Conservation (phyloP, 2,113 vertebrate species). For the Cisticola juncidis region DNA sequence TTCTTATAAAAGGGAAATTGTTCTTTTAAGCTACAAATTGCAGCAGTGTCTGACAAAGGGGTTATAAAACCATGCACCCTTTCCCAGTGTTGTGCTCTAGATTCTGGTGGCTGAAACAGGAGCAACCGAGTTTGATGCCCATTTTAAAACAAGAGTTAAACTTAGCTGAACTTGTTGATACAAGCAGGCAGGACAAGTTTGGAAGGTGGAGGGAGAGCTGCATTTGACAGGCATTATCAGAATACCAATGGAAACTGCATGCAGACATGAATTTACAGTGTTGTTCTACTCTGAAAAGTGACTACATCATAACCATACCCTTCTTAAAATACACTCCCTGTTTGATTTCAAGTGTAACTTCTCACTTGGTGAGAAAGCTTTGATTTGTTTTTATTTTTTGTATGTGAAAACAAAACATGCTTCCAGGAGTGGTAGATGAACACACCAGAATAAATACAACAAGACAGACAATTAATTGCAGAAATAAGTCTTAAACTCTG, state of each 20-base stretch:
- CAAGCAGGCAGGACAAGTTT: constrained; percentile 49
- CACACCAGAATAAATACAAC: neutral
- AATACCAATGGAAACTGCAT: constrained; percentile 39
- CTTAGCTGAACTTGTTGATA: constrained; percentile 55
- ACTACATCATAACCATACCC: neutral
- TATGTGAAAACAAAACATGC: neutral
- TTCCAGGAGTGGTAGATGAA: neutral
- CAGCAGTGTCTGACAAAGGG: constrained; percentile 66
- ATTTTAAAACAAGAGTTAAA: constrained; percentile 33
- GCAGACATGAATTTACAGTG: constrained; percentile 31
- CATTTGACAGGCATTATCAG: constrained; percentile 65
- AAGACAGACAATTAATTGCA: neutral
- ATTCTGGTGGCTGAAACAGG: neutral
- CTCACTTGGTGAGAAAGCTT: neutral
- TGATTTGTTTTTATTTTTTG: neutral
- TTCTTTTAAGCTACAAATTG: constrained; percentile 38
- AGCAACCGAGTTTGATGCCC: constrained; percentile 22
- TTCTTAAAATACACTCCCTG: neutral
- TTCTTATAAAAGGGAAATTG: constrained; percentile 14
- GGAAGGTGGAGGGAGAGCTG: constrained; percentile 33
- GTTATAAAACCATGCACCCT: constrained; percentile 66
- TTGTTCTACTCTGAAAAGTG: constrained; percentile 66
- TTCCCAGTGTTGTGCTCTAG: constrained; percentile 33
- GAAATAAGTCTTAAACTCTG: neutral
- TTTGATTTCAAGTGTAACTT: neutral